Percentiles rank a stretch among this genome's conserved stretches.
Evolutionary conservation across 30 jellyfish, hydroid and myxozoan genomes (phyloP).

Genomic region (Hydra vulgaris): DNA sequence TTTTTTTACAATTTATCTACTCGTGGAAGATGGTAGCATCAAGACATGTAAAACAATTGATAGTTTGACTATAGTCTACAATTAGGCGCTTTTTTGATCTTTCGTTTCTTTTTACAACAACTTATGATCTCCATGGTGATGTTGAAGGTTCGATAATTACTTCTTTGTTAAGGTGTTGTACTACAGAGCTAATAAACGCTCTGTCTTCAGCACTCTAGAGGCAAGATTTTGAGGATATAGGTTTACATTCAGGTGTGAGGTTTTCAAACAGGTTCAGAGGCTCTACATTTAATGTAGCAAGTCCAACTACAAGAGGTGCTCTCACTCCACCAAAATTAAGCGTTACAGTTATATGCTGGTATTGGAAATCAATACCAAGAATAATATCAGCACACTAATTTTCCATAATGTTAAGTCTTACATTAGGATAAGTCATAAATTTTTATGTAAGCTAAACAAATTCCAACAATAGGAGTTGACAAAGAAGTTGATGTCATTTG

Average conservation of each 20-base stretch:
- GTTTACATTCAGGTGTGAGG: too few relatives aligned
- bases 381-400: not conserved
- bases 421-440: not conserved
- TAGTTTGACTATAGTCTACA: too few relatives aligned
- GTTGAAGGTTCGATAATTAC: slow-evolving; percentile 3
- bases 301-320: not conserved
- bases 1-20: not conserved
- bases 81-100: too few relatives aligned
- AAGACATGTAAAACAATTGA: slow-evolving; percentile 1
- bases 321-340: not conserved
- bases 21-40: slow-evolving; percentile 2
- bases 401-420: not conserved
- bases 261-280: not conserved
- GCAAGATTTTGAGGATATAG: too few relatives aligned
- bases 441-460: not conserved
- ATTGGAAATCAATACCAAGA: not conserved
- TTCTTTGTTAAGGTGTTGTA: not conserved
- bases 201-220: too few relatives aligned
- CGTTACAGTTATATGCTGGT: not conserved
- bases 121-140: too few relatives aligned
- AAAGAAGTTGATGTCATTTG: slow-evolving; percentile 4
- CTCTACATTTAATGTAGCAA: not conserved
- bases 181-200: not conserved
- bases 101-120: too few relatives aligned
- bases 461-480: not conserved